Conservation (phyloP, 2,797 vertebrate species). For the Echeneis naucrates region DNA sequence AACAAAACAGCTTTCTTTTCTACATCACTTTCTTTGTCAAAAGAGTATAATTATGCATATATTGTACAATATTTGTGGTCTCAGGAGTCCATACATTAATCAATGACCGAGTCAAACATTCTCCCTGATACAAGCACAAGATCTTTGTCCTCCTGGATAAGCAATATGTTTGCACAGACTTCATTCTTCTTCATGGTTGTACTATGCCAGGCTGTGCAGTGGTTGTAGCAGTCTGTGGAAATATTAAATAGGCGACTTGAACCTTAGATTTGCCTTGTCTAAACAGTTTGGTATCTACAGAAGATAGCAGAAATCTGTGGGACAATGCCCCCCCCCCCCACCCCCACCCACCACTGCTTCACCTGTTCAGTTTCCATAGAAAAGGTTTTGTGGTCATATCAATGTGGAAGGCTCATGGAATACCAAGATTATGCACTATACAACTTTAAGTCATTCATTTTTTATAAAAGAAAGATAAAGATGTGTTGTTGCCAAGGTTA, state of each 20-base stretch:
- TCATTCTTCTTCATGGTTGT: background rate
- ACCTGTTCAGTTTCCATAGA: background rate
- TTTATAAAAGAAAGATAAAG: constrained; percentile 10
- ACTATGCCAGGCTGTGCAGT: background rate
- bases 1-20: background rate
- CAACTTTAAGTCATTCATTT: background rate
- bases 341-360: background rate
- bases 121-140: background rate
- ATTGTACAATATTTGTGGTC: background rate
- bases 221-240: background rate
- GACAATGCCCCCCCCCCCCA: too few species aligned
- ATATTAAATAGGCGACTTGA: constrained; percentile 4
- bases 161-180: background rate
- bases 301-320: background rate
- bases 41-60: too few species aligned
- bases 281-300: background rate
- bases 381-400: too few species aligned
- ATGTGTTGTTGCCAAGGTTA: constrained; percentile 33
- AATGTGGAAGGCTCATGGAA: too few species aligned
- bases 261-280: constrained; percentile 2
- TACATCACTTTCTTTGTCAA: too few species aligned
- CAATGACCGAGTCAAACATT: background rate
- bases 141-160: background rate
- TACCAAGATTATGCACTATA: too few species aligned
- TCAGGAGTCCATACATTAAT: background rate